phyloP scores from a whole-genome alignment of 2,888 invertebrate genomes.

The Drosophila fulvimacula region DNA sequence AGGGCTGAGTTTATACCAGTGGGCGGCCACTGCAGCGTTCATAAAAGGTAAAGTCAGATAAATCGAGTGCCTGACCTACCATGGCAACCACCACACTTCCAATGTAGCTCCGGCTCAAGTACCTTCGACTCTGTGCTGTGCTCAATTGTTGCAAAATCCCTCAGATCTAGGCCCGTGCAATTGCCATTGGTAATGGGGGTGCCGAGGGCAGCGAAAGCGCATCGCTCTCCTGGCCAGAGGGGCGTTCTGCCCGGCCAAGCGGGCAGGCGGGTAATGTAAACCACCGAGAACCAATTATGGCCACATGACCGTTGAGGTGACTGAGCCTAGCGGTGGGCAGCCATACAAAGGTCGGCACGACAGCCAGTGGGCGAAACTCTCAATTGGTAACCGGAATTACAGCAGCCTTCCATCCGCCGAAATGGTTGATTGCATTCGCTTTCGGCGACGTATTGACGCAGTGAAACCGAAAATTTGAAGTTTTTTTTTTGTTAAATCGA shows the following conservation, averaged over 20 bases:
- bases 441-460: not conserved
- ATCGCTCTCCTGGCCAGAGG: not conserved
- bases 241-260: not conserved
- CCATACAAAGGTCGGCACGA: not conserved
- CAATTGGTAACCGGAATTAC: constrained; percentile 14
- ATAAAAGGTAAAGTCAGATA: constrained; percentile 35
- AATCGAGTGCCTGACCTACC: constrained; percentile 31
- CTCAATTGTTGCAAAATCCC: constrained; percentile 62
- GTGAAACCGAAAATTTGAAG: not conserved
- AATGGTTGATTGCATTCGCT: constrained; percentile 14
- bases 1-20: not conserved
- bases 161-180: constrained; percentile 1
- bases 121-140: constrained; percentile 28
- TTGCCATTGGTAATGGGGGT: constrained; percentile 6
- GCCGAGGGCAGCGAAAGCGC: constrained; percentile 18
- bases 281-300: constrained; percentile 20
- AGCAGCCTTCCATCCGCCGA: not conserved
- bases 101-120: constrained; percentile 23
- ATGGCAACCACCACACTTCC: constrained; percentile 11
- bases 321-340: not conserved
- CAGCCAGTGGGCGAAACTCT: not conserved
- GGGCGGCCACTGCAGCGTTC: not conserved
- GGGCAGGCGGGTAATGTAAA: not conserved
- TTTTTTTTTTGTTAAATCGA: not conserved
- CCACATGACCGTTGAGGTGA: not conserved